Conservation (phyloP, 2,113 vertebrate species). For the Todiramphus saurophagus region DNA sequence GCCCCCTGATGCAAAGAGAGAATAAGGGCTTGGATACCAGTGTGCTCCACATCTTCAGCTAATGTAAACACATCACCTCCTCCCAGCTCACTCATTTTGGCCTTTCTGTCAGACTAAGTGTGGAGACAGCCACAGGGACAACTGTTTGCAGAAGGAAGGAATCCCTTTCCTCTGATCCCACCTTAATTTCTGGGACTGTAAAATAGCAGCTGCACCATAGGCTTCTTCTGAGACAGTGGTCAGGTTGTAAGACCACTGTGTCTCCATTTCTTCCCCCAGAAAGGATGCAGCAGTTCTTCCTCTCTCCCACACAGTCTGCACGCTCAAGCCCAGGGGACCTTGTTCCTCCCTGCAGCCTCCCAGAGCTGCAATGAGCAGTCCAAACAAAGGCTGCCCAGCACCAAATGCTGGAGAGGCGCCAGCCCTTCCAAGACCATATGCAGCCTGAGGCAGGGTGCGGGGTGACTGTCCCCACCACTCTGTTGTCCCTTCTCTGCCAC, state of each 20-base stretch:
- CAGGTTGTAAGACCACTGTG: background rate
- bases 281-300: background rate
- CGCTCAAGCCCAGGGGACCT: rapidly evolving
- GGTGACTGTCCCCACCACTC: background rate
- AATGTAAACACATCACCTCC: background rate
- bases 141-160: background rate
- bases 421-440: rapidly evolving
- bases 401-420: too few relatives aligned
- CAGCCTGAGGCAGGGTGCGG: background rate
- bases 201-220: background rate
- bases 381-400: background rate
- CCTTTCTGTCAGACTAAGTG: background rate
- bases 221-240: background rate
- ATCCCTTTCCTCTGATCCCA: background rate
- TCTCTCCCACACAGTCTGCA: background rate
- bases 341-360: background rate
- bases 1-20: background rate
- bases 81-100: background rate
- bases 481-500: background rate
- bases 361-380: background rate
- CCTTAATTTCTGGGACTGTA: background rate
- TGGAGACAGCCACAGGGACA: background rate
- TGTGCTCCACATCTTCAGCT: background rate
- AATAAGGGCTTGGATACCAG: background rate
- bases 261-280: background rate